Conservation (phyloP, 2,888 invertebrate species). For the Diarsia rubi region DNA sequence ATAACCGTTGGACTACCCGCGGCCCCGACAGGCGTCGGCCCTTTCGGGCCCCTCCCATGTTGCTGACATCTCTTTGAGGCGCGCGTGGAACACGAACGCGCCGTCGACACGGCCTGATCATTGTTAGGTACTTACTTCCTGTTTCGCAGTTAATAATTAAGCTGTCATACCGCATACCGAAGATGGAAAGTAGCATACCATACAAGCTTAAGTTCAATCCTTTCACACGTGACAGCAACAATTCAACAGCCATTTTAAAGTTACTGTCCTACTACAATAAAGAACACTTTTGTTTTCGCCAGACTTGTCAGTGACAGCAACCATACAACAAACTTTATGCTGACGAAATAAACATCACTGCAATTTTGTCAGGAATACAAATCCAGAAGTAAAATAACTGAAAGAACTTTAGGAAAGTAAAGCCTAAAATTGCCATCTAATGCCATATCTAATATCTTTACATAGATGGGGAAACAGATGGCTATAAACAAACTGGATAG, state of each 20-base stretch:
- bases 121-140: not conserved
- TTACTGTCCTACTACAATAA: not conserved
- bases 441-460: too few relatives aligned
- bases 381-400: not conserved
- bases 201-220: not conserved
- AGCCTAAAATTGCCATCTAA: not conserved
- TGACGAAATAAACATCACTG: not conserved
- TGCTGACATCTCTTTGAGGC: too few relatives aligned
- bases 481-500: not conserved
- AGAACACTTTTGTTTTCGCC: not conserved
- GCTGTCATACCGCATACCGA: not conserved
- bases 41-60: too few relatives aligned
- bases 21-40: too few relatives aligned
- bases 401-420: not conserved
- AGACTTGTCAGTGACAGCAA: not conserved
- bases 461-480: not conserved
- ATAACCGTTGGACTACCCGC: too few relatives aligned
- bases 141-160: not conserved
- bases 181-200: not conserved
- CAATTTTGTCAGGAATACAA: not conserved
- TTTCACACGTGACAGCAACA: not conserved
- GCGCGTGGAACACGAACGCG: too few relatives aligned
- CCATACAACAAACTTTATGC: not conserved
- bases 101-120: too few relatives aligned
- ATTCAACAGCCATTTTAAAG: not conserved